Conservation (phyloP, 2,113 vertebrate species). For the Mugil cephalus region DNA sequence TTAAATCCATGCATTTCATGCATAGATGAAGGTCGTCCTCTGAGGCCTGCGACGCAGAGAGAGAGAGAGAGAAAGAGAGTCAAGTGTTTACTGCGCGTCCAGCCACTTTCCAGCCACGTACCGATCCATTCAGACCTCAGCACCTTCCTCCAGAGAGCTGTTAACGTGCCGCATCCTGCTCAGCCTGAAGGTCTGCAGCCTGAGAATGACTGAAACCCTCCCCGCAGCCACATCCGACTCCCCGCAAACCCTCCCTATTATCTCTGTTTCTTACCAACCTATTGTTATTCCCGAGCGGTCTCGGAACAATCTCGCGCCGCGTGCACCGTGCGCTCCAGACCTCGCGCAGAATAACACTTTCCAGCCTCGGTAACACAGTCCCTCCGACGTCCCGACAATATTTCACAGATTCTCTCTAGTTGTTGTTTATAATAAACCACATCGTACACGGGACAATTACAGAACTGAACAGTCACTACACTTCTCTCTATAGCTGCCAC, state of each 20-base stretch:
- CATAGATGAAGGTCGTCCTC: constrained; percentile 73
- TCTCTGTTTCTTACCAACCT: constrained; percentile 19
- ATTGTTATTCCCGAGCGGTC: constrained; percentile 41
- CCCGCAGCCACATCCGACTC: constrained; percentile 18
- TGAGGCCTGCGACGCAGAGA: constrained; percentile 46
- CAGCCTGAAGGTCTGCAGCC: constrained; percentile 22
- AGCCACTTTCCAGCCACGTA: constrained; percentile 27
- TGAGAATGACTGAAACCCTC: constrained; percentile 24
- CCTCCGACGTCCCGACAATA: constrained; percentile 3
- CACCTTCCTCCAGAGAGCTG: constrained; percentile 4
- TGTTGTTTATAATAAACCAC: constrained; percentile 40
- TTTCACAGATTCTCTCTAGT: constrained; percentile 45
- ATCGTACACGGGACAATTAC: constrained; percentile 63
- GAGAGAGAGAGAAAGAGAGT: constrained; percentile 28
- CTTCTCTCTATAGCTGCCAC: constrained; percentile 70
- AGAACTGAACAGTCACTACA: constrained; percentile 70
- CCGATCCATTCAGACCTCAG: constrained; percentile 20
- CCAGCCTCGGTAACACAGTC: constrained; percentile 32
- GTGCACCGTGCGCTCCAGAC: constrained; percentile 13
- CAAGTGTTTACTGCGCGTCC: constrained; percentile 43
- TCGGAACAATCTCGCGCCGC: constrained; percentile 42
- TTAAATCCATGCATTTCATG: constrained; percentile 86
- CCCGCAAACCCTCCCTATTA: not conserved
- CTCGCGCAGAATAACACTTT: constrained; percentile 15
- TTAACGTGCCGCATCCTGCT: constrained; percentile 28